A percentile compares a stretch with the other conserved stretches of the same genome.
Evolutionary conservation across 2,797 vertebrate genomes (phyloP).

Genomic region (Setipinna tenuifilis): DNA sequence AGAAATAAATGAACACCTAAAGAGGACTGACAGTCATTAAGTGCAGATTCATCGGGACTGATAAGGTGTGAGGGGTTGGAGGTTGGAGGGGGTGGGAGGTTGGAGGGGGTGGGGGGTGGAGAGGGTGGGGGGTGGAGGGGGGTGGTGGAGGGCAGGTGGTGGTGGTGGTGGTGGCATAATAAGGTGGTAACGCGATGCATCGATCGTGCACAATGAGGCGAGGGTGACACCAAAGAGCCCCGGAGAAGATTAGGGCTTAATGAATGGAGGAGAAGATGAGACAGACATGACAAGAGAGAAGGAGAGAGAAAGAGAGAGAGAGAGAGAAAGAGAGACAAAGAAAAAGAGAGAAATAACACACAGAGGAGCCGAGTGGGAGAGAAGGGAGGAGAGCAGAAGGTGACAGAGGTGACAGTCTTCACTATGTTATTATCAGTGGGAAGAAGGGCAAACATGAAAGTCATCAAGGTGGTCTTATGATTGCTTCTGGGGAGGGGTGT

Average conservation of each 20-base stretch:
- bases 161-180: constrained; percentile 45
- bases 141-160: too few relatives aligned
- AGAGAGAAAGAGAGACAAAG: constrained; percentile 11
- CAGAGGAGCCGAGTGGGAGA: too few relatives aligned
- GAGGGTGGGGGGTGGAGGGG: neutral
- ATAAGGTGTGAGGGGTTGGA: constrained; percentile 59
- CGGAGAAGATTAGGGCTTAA: constrained; percentile 71
- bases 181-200: constrained; percentile 59
- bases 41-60: constrained; percentile 50
- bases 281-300: constrained; percentile 27
- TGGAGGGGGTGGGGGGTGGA: neutral
- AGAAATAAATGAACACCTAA: constrained; percentile 37
- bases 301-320: neutral
- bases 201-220: constrained; percentile 70
- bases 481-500: neutral
- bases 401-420: neutral
- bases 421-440: neutral
- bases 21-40: constrained; percentile 42
- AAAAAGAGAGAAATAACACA: neutral
- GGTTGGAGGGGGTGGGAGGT: too few relatives aligned
- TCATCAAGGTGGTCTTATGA: neutral
- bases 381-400: too few relatives aligned
- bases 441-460: neutral
- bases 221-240: constrained; percentile 60
- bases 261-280: constrained; percentile 64